phyloP scores from a whole-genome alignment of 2,797 vertebrate species.

The Alfaro cultratus region DNA sequence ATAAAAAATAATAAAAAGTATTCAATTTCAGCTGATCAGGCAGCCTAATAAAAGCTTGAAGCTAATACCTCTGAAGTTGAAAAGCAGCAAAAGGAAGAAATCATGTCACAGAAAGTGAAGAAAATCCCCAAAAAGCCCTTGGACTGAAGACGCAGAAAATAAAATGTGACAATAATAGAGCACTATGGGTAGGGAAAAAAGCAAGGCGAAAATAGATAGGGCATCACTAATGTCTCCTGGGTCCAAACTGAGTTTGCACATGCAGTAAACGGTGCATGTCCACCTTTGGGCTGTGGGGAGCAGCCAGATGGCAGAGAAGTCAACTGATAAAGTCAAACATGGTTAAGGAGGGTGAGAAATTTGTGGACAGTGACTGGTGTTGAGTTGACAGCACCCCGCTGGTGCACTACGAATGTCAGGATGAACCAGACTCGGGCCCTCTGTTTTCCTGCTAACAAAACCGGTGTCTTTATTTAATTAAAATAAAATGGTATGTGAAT shows the following conservation, averaged over 20 bases:
- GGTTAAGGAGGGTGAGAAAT: constrained; percentile 57
- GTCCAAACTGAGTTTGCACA: constrained; percentile 38
- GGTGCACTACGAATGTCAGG: constrained; percentile 37
- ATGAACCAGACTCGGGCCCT: constrained; percentile 26
- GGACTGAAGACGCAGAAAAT: constrained; percentile 28
- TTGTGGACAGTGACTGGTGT: constrained; percentile 59
- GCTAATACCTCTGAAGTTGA: constrained; percentile 54
- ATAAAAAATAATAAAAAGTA: constrained; percentile 32
- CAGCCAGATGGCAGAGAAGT: constrained; percentile 72
- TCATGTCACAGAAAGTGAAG: constrained; percentile 44
- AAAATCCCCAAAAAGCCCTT: constrained; percentile 32
- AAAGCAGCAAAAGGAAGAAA: constrained; percentile 50
- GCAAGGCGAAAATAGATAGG: constrained; percentile 24
- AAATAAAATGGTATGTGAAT: background rate
- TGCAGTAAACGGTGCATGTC: constrained; percentile 34
- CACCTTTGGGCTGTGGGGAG: constrained; percentile 33
- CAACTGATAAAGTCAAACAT: constrained; percentile 70
- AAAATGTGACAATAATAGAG: constrained; percentile 46
- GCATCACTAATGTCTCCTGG: constrained; percentile 33
- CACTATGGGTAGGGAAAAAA: constrained; percentile 10
- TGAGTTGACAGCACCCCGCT: constrained; percentile 54
- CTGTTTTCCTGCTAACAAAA: constrained; percentile 14
- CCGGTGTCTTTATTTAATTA: background rate
- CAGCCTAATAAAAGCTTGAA: constrained; percentile 48
- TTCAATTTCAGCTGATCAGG: constrained; percentile 37